Conservation (phyloP, 2,888 invertebrate species). For the Drosophila kuntzei region DNA sequence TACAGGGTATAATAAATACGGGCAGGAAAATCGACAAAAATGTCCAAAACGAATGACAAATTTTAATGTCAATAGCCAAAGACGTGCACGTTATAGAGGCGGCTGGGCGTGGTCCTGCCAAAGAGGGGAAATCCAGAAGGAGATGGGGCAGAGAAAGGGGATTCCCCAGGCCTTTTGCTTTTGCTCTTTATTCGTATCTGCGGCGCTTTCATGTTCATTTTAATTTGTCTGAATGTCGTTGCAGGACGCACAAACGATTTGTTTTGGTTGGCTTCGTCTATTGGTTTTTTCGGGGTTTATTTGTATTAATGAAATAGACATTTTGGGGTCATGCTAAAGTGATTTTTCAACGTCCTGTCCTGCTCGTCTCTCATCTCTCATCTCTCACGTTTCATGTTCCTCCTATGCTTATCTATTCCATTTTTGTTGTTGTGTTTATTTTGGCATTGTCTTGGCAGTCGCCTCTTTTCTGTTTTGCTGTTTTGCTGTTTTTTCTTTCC, state of each 20-base stretch:
- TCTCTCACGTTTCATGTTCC: constrained; percentile 41
- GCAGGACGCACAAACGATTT: constrained; percentile 76
- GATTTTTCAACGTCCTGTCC: constrained; percentile 81
- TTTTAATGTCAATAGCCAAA: constrained; percentile 76
- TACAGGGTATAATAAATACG: constrained; percentile 28
- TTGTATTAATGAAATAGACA: constrained; percentile 82
- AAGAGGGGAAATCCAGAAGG: neutral
- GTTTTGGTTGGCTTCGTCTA: constrained; percentile 63
- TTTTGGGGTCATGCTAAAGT: constrained; percentile 82
- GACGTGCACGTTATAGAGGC: constrained; percentile 57
- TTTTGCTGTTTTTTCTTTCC: constrained; percentile 19
- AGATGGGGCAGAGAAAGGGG: neutral
- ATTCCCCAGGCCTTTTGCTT: neutral
- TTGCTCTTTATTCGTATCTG: constrained; percentile 20
- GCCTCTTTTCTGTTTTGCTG: constrained; percentile 23
- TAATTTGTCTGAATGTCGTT: constrained; percentile 78
- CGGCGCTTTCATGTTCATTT: constrained; percentile 77
- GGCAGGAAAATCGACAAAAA: constrained; percentile 37
- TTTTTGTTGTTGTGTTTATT: constrained; percentile 68
- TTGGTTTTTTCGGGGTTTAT: constrained; percentile 63
- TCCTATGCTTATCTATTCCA: constrained; percentile 58
- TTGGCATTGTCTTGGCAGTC: constrained; percentile 67
- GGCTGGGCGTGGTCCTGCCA: constrained; percentile 19
- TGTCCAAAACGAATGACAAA: constrained; percentile 72
- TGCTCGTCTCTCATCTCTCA: neutral